These are phyloP conservation scores for Sinella curviseta DNA, from an alignment of 1,140 invertebrate genomes.

Conservation along the genomic window DNA sequence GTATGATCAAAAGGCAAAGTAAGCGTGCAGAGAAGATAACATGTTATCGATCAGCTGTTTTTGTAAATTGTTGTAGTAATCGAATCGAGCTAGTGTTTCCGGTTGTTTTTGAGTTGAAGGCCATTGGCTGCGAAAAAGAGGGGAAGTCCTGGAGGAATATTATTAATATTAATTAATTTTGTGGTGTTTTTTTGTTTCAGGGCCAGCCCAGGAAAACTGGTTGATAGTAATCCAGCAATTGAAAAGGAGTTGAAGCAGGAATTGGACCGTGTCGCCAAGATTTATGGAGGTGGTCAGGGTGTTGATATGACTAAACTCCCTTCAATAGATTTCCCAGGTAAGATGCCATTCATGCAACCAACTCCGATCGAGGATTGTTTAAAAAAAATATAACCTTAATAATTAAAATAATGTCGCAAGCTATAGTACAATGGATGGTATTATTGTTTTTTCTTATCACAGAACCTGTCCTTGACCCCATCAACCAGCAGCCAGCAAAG, in stretches of 20 bases:
- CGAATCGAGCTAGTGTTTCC: too few relatives aligned
- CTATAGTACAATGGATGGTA: too few relatives aligned
- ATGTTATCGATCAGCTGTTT: conserved; percentile 15
- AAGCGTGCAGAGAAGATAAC: too few relatives aligned
- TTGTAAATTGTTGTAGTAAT: too few relatives aligned
- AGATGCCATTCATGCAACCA: background rate
- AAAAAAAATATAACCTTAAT: background rate
- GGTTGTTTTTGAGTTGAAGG: too few relatives aligned
- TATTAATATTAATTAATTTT: background rate
- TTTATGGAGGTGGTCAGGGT: conserved; percentile 72
- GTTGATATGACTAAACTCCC: conserved; percentile 88
- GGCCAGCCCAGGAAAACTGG: conserved; percentile 70
- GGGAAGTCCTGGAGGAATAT: too few relatives aligned
- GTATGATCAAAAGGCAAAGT: conserved; percentile 76
- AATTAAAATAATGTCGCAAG: too few relatives aligned
- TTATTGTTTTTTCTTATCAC: conserved; percentile 10
- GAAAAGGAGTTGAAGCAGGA: conserved; percentile 73
- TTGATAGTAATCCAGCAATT: conserved; percentile 75
- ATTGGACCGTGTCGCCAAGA: conserved; percentile 74
- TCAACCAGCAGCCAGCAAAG: conserved; percentile 36
- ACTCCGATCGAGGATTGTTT: background rate
- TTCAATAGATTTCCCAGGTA: conserved; percentile 71
- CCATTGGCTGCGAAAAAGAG: too few relatives aligned
- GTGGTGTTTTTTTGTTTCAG: conserved; percentile 50
- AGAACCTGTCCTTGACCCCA: conserved; percentile 48